Evolutionary conservation across 2,797 vertebrate genomes (phyloP).

Genomic region (Pangasius krempfi): DNA sequence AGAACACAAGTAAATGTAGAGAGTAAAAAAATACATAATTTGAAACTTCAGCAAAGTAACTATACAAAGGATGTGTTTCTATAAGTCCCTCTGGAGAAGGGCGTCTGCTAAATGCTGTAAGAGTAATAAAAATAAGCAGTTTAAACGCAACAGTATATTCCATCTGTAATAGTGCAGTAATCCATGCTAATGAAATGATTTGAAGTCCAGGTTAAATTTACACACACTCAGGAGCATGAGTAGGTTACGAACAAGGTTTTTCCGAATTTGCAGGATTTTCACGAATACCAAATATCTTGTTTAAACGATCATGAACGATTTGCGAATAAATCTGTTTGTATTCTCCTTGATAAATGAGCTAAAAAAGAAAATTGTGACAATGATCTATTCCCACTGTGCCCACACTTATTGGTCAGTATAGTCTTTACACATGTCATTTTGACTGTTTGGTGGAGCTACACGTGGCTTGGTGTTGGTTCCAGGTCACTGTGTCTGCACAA

Average conservation of each 20-base stretch:
- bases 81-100: neutral
- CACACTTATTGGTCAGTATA: neutral
- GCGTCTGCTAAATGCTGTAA: neutral
- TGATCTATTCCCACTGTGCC: neutral
- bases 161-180: neutral
- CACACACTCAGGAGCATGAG: neutral
- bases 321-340: neutral
- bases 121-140: neutral
- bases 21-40: neutral
- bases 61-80: no score
- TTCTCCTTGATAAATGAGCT: neutral
- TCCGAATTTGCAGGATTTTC: neutral
- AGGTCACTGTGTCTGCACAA: neutral
- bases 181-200: neutral
- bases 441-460: neutral
- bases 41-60: neutral
- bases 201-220: neutral
- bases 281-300: neutral
- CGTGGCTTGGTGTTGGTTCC: neutral
- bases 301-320: neutral
- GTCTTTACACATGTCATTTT: neutral
- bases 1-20: neutral
- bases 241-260: neutral
- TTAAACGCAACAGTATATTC: neutral
- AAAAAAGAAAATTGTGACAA: neutral